A percentile compares a stretch with the other conserved stretches of the same genome.
Evolutionary conservation across 1,140 invertebrate species (phyloP).

Genomic region (Dendroctonus valens): DNA sequence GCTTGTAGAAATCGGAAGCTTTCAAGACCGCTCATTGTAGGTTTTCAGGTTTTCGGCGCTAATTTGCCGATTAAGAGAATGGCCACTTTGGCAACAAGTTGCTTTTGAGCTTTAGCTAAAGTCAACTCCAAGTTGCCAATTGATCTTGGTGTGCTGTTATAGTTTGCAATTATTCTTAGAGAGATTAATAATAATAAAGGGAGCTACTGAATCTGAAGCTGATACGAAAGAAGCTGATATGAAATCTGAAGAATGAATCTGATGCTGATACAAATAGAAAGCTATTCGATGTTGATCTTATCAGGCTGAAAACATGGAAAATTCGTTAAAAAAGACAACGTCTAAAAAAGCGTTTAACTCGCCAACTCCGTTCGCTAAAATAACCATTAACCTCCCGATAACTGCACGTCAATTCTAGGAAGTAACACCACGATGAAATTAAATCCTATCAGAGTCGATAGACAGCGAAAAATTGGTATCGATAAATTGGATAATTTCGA

Average conservation of each 20-base stretch:
- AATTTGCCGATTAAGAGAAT: conserved; percentile 22
- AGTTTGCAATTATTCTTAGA: too few relatives aligned
- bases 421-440: conserved; percentile 17
- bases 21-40: conserved; percentile 9
- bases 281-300: too few relatives aligned
- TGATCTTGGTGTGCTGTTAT: too few relatives aligned
- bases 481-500: conserved; percentile 17
- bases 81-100: neutral
- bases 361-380: conserved; percentile 7
- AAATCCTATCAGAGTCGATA: conserved; percentile 6
- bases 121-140: too few relatives aligned
- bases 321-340: neutral
- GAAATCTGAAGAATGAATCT: too few relatives aligned
- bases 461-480: conserved; percentile 17
- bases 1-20: conserved; percentile 11
- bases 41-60: conserved; percentile 19
- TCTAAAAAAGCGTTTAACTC: conserved; percentile 2
- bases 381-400: neutral
- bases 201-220: too few relatives aligned
- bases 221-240: too few relatives aligned
- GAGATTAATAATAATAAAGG: too few relatives aligned
- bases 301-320: too few relatives aligned
- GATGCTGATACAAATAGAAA: too few relatives aligned
- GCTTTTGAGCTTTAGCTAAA: neutral
- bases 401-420: neutral